phyloP scores from a whole-genome alignment of 2,113 vertebrate genomes.

The Atractosteus spatula region DNA sequence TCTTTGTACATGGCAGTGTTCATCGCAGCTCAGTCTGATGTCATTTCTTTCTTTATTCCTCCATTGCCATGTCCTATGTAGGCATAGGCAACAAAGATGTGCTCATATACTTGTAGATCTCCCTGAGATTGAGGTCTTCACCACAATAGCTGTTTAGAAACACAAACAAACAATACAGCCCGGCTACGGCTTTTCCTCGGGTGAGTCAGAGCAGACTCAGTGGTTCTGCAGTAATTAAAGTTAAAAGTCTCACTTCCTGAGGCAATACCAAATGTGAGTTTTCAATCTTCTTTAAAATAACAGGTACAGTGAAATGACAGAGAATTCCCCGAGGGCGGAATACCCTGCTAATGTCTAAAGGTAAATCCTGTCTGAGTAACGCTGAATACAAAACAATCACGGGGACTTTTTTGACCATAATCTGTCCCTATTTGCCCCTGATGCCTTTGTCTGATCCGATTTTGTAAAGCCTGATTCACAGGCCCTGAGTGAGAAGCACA shows the following conservation, averaged over 20 bases:
- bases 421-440: too few species aligned
- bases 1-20: conserved; percentile 17
- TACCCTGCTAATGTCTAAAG: background rate
- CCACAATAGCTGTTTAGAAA: background rate
- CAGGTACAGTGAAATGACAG: conserved; percentile 7
- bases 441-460: too few species aligned
- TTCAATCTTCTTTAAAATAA: conserved; percentile 17
- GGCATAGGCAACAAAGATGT: background rate
- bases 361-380: background rate
- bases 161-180: background rate
- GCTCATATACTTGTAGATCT: conserved; percentile 5
- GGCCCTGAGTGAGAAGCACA: too few species aligned
- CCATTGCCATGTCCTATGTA: conserved; percentile 10
- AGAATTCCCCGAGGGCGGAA: conserved; percentile 2
- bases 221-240: conserved; percentile 22
- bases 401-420: background rate
- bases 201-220: conserved; percentile 17
- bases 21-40: conserved; percentile 5
- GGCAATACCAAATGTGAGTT: conserved; percentile 12
- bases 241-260: conserved; percentile 2
- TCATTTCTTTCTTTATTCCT: conserved; percentile 20
- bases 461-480: too few species aligned
- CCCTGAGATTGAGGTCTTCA: conserved; percentile 8
- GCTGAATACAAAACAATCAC: background rate
- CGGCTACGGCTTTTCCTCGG: background rate